phyloP scores from a whole-genome alignment of 23 tunicate genomes.

The Ascidia mentula region DNA sequence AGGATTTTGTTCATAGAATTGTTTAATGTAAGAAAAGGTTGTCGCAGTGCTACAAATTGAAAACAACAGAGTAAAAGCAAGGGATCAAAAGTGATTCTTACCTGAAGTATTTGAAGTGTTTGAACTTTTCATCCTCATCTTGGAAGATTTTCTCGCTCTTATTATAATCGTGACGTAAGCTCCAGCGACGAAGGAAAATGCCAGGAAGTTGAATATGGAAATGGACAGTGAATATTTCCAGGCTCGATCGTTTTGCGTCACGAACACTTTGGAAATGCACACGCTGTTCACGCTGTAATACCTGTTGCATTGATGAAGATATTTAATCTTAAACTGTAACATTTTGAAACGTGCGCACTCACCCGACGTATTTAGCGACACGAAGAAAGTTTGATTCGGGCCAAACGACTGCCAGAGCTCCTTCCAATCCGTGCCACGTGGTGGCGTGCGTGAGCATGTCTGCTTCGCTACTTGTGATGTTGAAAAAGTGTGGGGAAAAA shows the following conservation, averaged over 20 bases:
- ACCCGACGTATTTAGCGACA: slow-evolving; percentile 2
- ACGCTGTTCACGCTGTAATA: neutral
- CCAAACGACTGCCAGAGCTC: neutral
- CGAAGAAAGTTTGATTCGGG: neutral
- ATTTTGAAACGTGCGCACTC: neutral
- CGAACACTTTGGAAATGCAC: neutral
- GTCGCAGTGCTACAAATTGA: neutral
- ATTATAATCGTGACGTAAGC: neutral
- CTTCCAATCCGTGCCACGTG: neutral
- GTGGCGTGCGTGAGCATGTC: neutral
- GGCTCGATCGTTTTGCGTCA: neutral
- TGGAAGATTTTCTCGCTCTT: neutral
- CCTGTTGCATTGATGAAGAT: neutral
- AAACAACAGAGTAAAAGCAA: too few relatives aligned
- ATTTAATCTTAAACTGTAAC: neutral
- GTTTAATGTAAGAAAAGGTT: neutral
- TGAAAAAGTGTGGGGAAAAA: neutral
- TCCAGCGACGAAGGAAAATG: neutral
- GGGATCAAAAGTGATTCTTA: too few relatives aligned
- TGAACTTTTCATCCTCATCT: neutral
- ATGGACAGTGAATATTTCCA: neutral
- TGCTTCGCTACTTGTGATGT: neutral
- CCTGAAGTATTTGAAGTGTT: neutral
- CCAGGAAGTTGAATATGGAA: neutral
- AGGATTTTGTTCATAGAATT: too few relatives aligned